Evolutionary conservation across 2,797 vertebrate species (phyloP), one percentile per base, ranked within the genome.

Genomic region (Artibeus jamaicensis): DNA sequence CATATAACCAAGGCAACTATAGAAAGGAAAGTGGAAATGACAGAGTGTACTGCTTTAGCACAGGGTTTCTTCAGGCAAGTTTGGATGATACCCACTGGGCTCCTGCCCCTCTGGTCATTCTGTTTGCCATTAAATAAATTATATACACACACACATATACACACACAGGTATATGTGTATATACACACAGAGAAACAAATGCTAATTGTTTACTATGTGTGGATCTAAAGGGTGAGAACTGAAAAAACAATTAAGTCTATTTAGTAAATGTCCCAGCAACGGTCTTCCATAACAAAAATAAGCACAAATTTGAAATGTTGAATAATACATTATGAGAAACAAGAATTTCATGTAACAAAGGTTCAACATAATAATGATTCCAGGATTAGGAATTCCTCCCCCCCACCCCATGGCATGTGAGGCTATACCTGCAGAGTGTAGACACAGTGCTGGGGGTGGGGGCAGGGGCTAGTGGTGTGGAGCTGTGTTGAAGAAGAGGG

Each of bases 71-170:
- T 18, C 7, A 11, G 14, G 8, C 24, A 1, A 39, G 16, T 62
- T 24, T 44, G 53, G 15, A 4, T 22, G 15, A 34, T n/a, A 21
- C 34, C 18, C 44, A 65, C 5, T 21, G 65, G 26, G 8, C 4
- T n/a, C 1, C 59, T 22, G 37, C 21, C 34, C 32, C 65, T 65
- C 9, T 4, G 14, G 9, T 10, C 6, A 65, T 62, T 67, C 29
- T 65, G 34, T 88, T 50, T 84, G 59, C 19, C 87, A 71, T 79
- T 59, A 85, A 73, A 39, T 55, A 91, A 74, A 48, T 85, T 22
- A 9, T 55, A 9, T 14, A 48, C 2, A 55, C 21, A 22, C 21
- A 55, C 21, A 22, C 21, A 22, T 6, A 53, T 21, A 21, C 7
- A 7, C 2, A 53, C 6, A 53, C 50, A 7, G 6, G 5, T 8